Evolutionary conservation across 2,888 invertebrate genomes (phyloP).

Genomic region (Plebejus argus): DNA sequence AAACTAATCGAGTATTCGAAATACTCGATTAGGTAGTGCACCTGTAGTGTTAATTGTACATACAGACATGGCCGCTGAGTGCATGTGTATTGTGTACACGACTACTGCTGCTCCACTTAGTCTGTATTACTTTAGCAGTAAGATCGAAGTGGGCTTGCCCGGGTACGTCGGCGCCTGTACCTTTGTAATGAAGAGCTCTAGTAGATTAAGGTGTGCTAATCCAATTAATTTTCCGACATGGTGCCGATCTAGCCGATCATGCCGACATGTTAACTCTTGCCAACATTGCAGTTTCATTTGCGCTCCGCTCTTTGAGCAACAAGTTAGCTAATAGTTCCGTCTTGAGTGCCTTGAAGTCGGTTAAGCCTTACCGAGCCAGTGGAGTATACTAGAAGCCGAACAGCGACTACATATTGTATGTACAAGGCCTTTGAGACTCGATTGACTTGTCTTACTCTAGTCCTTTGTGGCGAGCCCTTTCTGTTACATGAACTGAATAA

Average conservation of each 20-base stretch:
- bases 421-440: constrained; percentile 41
- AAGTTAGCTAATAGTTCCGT: constrained; percentile 70
- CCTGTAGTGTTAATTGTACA: neutral
- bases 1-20: neutral
- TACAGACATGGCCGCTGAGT: neutral
- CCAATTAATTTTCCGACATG: constrained; percentile 75
- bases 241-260: constrained; percentile 53
- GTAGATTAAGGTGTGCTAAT: constrained; percentile 76
- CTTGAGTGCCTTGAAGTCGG: constrained; percentile 75
- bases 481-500: neutral
- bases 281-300: constrained; percentile 57
- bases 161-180: neutral
- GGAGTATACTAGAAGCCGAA: constrained; percentile 51
- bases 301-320: constrained; percentile 74
- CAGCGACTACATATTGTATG: constrained; percentile 41
- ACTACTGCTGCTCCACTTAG: neutral
- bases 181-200: constrained; percentile 64
- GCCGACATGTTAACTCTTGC: neutral
- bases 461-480: neutral
- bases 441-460: neutral
- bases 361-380: constrained; percentile 61
- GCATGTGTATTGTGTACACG: neutral
- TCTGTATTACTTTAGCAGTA: neutral
- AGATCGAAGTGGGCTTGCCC: neutral
- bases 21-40: neutral